Base-by-base conservation (phyloP, 2,888 invertebrate species). In the Tribolium freemani region DNA sequence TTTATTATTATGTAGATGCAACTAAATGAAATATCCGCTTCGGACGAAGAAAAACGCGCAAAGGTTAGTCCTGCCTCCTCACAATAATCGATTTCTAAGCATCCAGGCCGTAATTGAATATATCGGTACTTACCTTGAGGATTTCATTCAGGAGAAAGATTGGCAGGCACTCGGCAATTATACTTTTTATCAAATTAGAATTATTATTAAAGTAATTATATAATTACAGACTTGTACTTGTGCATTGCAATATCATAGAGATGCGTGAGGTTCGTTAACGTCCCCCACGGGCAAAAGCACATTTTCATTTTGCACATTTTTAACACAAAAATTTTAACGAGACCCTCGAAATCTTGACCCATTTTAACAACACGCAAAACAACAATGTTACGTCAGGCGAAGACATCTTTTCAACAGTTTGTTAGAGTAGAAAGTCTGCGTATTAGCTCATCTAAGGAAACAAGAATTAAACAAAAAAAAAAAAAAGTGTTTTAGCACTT, bases 201-300 rank as follows among this genome's bases (percentile, higher is more conserved):
- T 73, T 73, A 70, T 73, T 73, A 61, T 73, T 73, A 61, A 73
- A 67, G 73, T 73, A 73, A 73, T 73, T 73, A 70, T 70, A 70
- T 73, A 73, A 73, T 73, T 73, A 67, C 58, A 73, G 57, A 57
- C 51, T 51, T 64, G 60, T 51, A 57, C 51, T 51, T 64, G 60
- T 51, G 20, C 20, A 31, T 44, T 53, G 69, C 44, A 57, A 53
- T 60, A 60, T 3, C 38, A n/a, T 9, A 46, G 60, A 70, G 66
- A 73, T 70, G 72, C 69, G 73, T 73, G 73, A 73, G 73, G 54
- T 72, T 67, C 61, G 71, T 68, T 72, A 72, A 71, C 67, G 54
- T 71, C 51, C 71, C 67, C 66, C 48, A 54, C 44, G 60, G 60
- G 67, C 60, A 54, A 13, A 31, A 30, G 48, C 56, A 67, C 26